Conservation (phyloP, 2,113 vertebrate species). For the zebrafish (Danio rerio) region DNA sequence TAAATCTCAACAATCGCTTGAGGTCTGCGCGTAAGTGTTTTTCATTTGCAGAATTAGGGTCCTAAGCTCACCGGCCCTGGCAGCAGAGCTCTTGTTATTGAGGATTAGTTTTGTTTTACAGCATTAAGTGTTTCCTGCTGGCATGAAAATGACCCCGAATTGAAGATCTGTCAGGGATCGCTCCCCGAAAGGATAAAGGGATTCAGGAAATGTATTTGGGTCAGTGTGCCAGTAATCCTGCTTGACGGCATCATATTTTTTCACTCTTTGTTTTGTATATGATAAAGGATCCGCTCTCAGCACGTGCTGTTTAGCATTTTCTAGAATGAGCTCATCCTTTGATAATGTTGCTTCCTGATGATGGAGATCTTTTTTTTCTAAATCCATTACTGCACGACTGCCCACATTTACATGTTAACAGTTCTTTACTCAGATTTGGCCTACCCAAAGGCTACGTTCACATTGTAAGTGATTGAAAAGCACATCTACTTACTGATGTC, state of each 20-base stretch:
- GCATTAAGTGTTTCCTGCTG: conserved; percentile 30
- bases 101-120: conserved; percentile 34
- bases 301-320: not conserved
- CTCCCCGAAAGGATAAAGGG: conserved; percentile 14
- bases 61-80: not conserved
- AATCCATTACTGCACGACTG: not conserved
- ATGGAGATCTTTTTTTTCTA: not conserved
- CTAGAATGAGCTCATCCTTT: not conserved
- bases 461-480: too few species aligned
- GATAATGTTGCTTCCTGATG: not conserved
- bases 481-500: too few species aligned
- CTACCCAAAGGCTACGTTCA: not conserved
- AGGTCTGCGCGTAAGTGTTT: not conserved
- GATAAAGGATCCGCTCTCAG: not conserved
- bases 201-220: conserved; percentile 17
- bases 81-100: conserved; percentile 1
- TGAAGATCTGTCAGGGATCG: conserved; percentile 34
- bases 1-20: conserved; percentile 9
- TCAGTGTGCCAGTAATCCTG: conserved; percentile 3
- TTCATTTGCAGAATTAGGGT: not conserved
- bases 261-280: not conserved
- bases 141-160: conserved; percentile 26
- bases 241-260: not conserved
- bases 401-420: not conserved
- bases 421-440: not conserved